phyloP scores from a whole-genome alignment of 2,113 vertebrate species.

The Aegithalos caudatus region DNA sequence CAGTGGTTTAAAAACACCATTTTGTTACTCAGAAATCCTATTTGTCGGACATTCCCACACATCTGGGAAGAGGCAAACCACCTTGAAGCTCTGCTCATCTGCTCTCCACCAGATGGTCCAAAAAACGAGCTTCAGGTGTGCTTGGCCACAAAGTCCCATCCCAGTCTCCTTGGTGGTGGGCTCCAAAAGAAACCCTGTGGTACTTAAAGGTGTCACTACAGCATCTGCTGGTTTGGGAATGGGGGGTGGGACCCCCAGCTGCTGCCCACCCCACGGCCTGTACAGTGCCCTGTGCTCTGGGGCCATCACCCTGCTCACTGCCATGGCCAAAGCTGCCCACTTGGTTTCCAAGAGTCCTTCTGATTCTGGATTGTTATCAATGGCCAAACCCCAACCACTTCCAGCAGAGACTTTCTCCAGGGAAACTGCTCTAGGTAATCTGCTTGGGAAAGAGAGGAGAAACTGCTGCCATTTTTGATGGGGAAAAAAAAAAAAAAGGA shows the following conservation, averaged over 20 bases:
- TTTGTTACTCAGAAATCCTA: not conserved
- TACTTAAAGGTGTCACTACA: not conserved
- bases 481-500: not conserved
- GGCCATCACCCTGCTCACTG: not conserved
- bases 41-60: not conserved
- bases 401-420: rapidly evolving
- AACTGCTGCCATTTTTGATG: not conserved
- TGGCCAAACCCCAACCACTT: not conserved
- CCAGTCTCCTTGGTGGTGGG: not conserved
- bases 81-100: not conserved
- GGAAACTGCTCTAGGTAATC: not conserved
- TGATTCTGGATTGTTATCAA: not conserved
- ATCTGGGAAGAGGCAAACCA: not conserved
- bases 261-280: not conserved
- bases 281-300: not conserved
- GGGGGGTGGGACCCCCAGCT: not conserved
- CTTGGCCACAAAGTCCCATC: not conserved
- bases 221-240: not conserved
- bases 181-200: not conserved
- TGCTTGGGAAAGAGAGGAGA: not conserved
- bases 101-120: not conserved
- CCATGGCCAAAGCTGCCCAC: rapidly evolving
- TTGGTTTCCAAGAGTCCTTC: not conserved
- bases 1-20: not conserved
- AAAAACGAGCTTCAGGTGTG: rapidly evolving